Conservation (phyloP, 2,797 vertebrate species). For the Girardinus metallicus region DNA sequence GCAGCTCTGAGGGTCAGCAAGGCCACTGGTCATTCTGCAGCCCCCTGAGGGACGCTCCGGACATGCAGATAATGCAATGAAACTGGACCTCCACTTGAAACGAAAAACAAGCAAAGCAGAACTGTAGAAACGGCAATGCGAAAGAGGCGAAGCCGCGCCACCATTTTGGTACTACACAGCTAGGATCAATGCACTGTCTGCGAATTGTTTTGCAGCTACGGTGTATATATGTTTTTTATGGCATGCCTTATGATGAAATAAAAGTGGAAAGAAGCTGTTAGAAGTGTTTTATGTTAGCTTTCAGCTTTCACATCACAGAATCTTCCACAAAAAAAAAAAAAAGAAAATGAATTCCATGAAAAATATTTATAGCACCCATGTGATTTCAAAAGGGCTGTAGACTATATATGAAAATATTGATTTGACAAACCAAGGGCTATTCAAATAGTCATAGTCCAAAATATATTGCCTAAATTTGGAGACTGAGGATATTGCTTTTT, state of each 20-base stretch:
- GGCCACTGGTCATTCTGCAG: slow-evolving; percentile 83
- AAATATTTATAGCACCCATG: slow-evolving; percentile 47
- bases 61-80: slow-evolving; percentile 78
- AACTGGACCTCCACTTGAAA: slow-evolving; percentile 63
- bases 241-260: slow-evolving; percentile 8
- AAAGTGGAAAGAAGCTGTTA: slow-evolving; percentile 32
- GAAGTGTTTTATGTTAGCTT: slow-evolving; percentile 32
- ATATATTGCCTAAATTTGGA: slow-evolving; percentile 58
- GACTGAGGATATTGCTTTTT: slow-evolving; percentile 41
- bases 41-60: slow-evolving; percentile 75
- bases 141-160: slow-evolving; percentile 7
- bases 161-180: slow-evolving; percentile 48
- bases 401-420: slow-evolving; percentile 72
- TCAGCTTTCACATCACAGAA: slow-evolving; percentile 21
- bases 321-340: slow-evolving; percentile 22
- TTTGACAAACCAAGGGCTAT: slow-evolving; percentile 64
- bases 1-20: slow-evolving; percentile 79
- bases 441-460: slow-evolving; percentile 58
- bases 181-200: slow-evolving; percentile 38
- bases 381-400: slow-evolving; percentile 45
- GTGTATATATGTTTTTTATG: slow-evolving; percentile 28
- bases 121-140: slow-evolving; percentile 32
- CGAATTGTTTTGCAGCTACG: background rate
- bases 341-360: slow-evolving; percentile 29
- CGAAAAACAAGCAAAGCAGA: slow-evolving; percentile 25